Base-by-base conservation (phyloP, 1,140 invertebrate species). In the Drosophila yakuba region DNA sequence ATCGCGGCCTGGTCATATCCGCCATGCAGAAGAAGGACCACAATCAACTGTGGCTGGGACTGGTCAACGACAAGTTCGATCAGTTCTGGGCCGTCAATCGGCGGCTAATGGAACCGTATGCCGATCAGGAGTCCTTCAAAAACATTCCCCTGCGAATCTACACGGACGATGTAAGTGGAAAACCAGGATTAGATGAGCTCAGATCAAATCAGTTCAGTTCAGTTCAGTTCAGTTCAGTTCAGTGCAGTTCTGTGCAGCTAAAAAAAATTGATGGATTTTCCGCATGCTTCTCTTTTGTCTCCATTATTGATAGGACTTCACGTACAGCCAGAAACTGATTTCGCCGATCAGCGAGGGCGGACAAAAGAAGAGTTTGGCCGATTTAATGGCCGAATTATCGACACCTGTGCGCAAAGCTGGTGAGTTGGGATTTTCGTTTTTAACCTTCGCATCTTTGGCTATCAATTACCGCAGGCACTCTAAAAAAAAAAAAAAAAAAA, bases 21-120 rank as follows among this genome's bases (percentile, higher is more conserved):
- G 95, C 94, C 71, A 99, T 99, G 98, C 98, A 98, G 86, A 98
- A 98, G 89, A 98, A 98, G 92, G 98, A 99, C 90, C 98, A 99
- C 90, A 98, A 97, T 93, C 98, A 99, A 80, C 93, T 99, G 6
- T 99, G 98, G 98, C 94, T 96, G 43, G 98, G 98, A 25, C 93
- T 99, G 66, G 95, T 96, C 90, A 98, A 99, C 94, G 98, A 99
- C 92, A 99, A 98, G 93, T 99, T 99, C 93, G 98, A 99, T 93
- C 98, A 99, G 93, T 99, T 99, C 93, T 99, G 99, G 98, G 96
- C 97, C 6, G 96, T 99, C 11, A 99, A 99, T 92, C 95, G 97
- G 78, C 96, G 97, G 91, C 93, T 99, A 51, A 99, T 99, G 98
- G 98, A 99, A 92, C 94, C 95, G 8, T 94, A 92, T 66, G 93